phyloP scores from a whole-genome alignment of 2,888 invertebrate genomes.

The Pasiphila rectangulata region DNA sequence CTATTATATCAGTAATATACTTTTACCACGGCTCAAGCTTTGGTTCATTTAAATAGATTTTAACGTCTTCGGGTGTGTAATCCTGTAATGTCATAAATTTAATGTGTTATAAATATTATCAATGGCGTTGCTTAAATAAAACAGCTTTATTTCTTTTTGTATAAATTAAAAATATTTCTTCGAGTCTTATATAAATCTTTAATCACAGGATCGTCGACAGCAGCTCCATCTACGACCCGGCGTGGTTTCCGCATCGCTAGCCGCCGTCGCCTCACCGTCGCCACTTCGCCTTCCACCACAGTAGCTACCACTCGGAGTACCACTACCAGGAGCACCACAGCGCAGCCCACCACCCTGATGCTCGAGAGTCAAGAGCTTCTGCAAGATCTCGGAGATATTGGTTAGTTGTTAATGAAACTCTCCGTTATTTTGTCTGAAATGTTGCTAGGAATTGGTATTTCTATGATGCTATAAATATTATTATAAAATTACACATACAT shows the following conservation, averaged over 20 bases:
- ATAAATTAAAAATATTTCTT: neutral
- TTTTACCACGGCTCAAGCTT: too few species aligned
- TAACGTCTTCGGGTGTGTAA: too few species aligned
- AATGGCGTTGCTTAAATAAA: too few species aligned
- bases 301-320: conserved; percentile 36
- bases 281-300: conserved; percentile 34
- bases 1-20: too few species aligned
- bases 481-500: too few species aligned
- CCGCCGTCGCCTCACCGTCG: conserved; percentile 50
- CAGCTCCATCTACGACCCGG: conserved; percentile 43
- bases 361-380: conserved; percentile 60
- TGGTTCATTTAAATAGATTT: too few species aligned
- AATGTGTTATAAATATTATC: too few species aligned
- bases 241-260: conserved; percentile 62
- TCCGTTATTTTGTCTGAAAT: too few species aligned
- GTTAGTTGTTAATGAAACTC: conserved; percentile 35
- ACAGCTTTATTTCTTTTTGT: too few species aligned
- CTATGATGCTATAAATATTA: too few species aligned
- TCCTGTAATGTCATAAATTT: too few species aligned
- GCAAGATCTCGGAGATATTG: conserved; percentile 62
- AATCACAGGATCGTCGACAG: conserved; percentile 17
- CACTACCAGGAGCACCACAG: conserved; percentile 38
- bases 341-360: conserved; percentile 39
- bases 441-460: too few species aligned
- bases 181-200: neutral